phyloP scores from a whole-genome alignment of 2,888 invertebrate genomes.

The Caenorhabditis imperialis region DNA sequence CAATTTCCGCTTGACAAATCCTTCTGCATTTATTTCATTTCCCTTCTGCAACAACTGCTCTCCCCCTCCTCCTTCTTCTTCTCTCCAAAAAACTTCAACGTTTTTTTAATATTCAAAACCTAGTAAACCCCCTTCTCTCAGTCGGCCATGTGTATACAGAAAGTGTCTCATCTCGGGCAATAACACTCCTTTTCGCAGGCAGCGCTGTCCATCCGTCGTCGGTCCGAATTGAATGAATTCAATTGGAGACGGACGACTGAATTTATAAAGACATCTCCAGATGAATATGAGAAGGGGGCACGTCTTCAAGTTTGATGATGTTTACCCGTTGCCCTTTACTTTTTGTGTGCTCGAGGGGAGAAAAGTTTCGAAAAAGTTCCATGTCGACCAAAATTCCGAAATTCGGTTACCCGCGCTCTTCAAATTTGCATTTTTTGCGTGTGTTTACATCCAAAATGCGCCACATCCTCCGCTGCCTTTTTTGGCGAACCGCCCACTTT shows the following conservation, averaged over 20 bases:
- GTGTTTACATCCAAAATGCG: slow-evolving; percentile 43
- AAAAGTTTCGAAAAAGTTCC: no score
- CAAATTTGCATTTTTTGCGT: slow-evolving; percentile 38
- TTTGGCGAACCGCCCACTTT: no score
- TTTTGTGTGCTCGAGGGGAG: not conserved
- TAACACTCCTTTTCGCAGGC: slow-evolving; percentile 21
- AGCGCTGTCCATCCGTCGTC: slow-evolving; percentile 3
- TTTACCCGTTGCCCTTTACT: slow-evolving; percentile 12
- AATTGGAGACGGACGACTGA: slow-evolving; percentile 40
- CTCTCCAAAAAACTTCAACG: not conserved
- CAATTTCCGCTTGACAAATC: no score
- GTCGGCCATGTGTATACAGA: no score
- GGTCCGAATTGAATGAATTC: slow-evolving; percentile 42
- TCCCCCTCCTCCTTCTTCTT: no score
- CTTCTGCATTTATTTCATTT: no score
- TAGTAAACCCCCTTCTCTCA: slow-evolving; percentile 23
- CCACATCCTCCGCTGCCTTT: no score
- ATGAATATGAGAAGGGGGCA: slow-evolving; percentile 16
- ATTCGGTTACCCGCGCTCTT: slow-evolving; percentile 34
- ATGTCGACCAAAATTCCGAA: no score
- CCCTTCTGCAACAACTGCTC: no score
- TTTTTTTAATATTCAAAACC: slow-evolving; percentile 47
- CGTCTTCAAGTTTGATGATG: slow-evolving; percentile 20
- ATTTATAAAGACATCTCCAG: slow-evolving; percentile 48
- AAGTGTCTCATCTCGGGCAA: slow-evolving; percentile 9